These are phyloP conservation scores for Saxidomus purpurata DNA, from an alignment of 1,140 invertebrate genomes.

Conservation along the genomic window DNA sequence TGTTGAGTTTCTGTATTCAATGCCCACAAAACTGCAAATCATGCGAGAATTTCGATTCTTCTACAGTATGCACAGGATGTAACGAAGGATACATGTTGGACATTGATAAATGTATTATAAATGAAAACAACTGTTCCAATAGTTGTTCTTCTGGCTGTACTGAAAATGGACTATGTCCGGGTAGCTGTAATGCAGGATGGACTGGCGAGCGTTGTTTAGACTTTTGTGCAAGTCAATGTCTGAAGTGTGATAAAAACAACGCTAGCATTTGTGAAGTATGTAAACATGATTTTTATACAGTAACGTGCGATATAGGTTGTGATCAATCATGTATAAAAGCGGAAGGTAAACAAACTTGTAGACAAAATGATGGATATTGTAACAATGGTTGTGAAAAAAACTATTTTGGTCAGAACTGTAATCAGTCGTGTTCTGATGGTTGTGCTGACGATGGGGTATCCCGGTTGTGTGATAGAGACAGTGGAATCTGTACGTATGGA, in stretches of 20 bases:
- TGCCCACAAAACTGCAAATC: not conserved
- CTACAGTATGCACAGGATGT: not conserved
- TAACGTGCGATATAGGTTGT: not conserved
- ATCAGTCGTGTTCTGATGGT: not conserved
- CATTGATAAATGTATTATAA: not conserved
- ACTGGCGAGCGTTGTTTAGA: not conserved
- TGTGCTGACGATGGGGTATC: not conserved
- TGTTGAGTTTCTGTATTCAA: not conserved
- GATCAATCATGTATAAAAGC: not conserved
- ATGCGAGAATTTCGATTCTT: not conserved
- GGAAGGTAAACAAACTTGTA: not conserved
- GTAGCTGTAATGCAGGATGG: not conserved
- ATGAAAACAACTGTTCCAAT: not conserved
- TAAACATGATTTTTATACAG: not conserved
- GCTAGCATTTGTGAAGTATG: not conserved
- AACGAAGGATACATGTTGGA: not conserved
- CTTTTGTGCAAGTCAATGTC: not conserved
- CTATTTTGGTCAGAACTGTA: not conserved
- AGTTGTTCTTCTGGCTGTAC: not conserved
- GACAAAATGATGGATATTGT: not conserved
- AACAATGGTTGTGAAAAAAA: not conserved
- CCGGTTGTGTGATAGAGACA: not conserved
- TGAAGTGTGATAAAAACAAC: not conserved
- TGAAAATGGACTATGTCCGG: not conserved
- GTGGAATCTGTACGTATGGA: not conserved